phyloP scores from a whole-genome alignment of 2,888 invertebrate genomes.

The Nephrotoma flavescens region DNA sequence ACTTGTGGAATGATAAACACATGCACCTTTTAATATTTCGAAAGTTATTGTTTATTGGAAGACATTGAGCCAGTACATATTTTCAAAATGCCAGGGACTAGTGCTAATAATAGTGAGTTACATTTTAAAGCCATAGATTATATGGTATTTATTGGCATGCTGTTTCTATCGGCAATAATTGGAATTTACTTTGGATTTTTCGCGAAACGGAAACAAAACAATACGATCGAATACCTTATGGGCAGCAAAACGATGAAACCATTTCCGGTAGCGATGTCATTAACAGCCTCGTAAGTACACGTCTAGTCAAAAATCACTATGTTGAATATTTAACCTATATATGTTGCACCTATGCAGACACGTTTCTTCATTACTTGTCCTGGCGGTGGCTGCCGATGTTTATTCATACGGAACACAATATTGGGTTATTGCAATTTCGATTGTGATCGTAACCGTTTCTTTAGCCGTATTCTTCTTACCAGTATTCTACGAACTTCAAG shows the following conservation, averaged over 20 bases:
- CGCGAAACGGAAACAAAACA: constrained; percentile 35
- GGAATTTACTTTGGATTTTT: constrained; percentile 44
- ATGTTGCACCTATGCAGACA: not conserved
- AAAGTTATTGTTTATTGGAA: not conserved
- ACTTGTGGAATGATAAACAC: not conserved
- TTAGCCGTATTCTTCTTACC: constrained; percentile 34
- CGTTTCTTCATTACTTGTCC: constrained; percentile 5
- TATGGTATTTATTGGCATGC: constrained; percentile 30
- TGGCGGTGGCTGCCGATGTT: constrained; percentile 34
- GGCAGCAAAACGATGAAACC: constrained; percentile 51
- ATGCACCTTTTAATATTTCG: not conserved
- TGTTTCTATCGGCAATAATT: constrained; percentile 37
- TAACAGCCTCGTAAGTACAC: constrained; percentile 50
- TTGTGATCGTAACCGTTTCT: constrained; percentile 19
- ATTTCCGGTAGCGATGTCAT: constrained; percentile 52
- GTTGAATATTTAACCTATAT: too few relatives aligned
- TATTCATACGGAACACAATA: constrained; percentile 36
- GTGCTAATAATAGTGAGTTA: not conserved
- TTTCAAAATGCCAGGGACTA: not conserved
- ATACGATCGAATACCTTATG: constrained; percentile 51
- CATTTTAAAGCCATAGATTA: not conserved
- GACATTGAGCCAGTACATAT: not conserved
- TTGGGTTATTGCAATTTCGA: constrained; percentile 26
- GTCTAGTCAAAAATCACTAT: too few relatives aligned
- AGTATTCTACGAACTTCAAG: constrained; percentile 54